Conservation (phyloP, 2,888 invertebrate species). For the Rhogogaster chlorosoma region DNA sequence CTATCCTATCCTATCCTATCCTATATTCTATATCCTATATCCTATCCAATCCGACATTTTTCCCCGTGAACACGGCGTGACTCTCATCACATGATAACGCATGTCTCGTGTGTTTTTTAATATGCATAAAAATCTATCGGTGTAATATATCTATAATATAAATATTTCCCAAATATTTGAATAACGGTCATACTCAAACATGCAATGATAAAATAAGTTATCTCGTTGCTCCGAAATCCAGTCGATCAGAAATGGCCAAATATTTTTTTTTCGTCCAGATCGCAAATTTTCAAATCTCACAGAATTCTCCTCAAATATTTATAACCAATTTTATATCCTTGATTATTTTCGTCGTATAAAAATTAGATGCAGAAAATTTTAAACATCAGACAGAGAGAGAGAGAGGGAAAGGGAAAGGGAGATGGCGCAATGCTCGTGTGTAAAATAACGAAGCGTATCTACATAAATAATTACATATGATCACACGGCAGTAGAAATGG, state of each 20-base stretch:
- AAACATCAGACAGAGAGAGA: not conserved
- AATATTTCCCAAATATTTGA: not conserved
- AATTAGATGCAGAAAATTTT: not conserved
- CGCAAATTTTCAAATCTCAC: too few relatives aligned
- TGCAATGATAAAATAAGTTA: not conserved
- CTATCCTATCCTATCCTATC: constrained; percentile 56
- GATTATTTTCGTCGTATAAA: not conserved
- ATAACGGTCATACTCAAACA: not conserved
- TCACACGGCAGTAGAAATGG: not conserved
- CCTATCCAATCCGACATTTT: constrained; percentile 57
- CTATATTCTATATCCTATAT: constrained; percentile 65
- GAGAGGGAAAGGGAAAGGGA: not conserved
- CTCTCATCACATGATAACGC: not conserved
- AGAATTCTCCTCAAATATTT: too few relatives aligned
- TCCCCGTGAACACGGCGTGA: not conserved
- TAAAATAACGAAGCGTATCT: not conserved
- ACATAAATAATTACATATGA: constrained; percentile 19
- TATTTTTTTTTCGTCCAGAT: too few relatives aligned
- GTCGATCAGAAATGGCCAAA: not conserved
- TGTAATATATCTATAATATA: not conserved
- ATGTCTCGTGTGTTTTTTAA: not conserved
- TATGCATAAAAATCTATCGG: not conserved
- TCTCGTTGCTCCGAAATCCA: not conserved
- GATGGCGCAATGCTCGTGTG: not conserved
- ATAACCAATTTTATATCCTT: not conserved